These are phyloP conservation scores for Gulo gulo DNA, from an alignment of 2,113 vertebrate genomes.

Conservation along the genomic window DNA sequence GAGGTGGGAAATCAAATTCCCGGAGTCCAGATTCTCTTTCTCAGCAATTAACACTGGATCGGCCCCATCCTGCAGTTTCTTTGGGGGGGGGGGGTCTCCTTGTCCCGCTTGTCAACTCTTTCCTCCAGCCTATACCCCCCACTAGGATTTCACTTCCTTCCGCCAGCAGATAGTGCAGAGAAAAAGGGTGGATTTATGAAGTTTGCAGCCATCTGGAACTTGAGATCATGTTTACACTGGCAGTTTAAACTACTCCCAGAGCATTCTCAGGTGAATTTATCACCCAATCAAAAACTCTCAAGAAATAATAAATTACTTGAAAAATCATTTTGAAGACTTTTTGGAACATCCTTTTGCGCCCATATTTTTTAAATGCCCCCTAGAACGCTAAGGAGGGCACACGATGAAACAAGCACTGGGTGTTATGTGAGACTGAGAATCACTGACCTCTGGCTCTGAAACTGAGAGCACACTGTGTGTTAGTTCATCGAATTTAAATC, in stretches of 20 bases:
- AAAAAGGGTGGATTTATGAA: background rate
- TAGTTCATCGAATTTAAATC: background rate
- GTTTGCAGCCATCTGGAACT: background rate
- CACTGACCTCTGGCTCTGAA: background rate
- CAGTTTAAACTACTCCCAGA: background rate
- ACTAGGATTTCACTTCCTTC: background rate
- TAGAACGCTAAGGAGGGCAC: background rate
- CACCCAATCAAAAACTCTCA: background rate
- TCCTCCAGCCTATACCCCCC: background rate
- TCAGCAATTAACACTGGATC: background rate
- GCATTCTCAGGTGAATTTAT: background rate
- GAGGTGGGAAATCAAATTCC: background rate
- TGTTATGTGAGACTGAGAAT: background rate
- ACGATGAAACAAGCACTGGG: background rate
- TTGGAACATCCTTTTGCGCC: background rate
- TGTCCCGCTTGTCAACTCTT: background rate
- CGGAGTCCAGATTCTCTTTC: too few species aligned
- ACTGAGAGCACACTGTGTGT: accelerated
- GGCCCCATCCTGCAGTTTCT: accelerated
- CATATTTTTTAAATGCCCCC: background rate
- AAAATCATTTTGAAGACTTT: background rate
- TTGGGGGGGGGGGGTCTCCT: background rate
- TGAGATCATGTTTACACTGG: background rate
- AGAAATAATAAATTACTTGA: background rate
- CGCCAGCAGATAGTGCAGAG: background rate